Percentiles rank a stretch among this genome's conserved stretches.
These are phyloP conservation scores for Stenotaenia linearis DNA, from an alignment of 2,888 invertebrate species.

Conservation along the genomic window DNA sequence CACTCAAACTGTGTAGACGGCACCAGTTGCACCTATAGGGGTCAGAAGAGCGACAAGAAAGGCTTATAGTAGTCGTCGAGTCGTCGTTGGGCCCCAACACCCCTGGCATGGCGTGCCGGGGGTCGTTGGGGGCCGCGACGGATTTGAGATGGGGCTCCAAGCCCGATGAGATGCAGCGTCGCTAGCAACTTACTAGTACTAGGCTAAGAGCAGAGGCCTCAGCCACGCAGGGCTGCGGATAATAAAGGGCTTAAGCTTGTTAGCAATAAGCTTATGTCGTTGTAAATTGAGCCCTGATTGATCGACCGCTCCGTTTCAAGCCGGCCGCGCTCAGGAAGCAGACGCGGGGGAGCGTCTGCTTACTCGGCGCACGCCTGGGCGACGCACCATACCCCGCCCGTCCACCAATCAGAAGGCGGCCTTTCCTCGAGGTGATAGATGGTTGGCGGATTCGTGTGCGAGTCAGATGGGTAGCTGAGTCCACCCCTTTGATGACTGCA, in stretches of 20 bases:
- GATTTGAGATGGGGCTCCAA: conserved; percentile 22
- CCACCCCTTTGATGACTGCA: conserved; percentile 21
- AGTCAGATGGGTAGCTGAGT: background rate
- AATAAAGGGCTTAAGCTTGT: conserved; percentile 33
- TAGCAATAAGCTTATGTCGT: conserved; percentile 34
- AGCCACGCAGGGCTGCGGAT: conserved; percentile 30
- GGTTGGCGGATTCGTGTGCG: conserved; percentile 1
- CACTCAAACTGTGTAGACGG: conserved; percentile 4
- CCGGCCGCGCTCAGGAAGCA: conserved; percentile 19
- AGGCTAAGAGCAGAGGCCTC: conserved; percentile 27
- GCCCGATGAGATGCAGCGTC: conserved; percentile 24
- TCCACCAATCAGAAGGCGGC: background rate
- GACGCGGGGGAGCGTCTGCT: conserved; percentile 24
- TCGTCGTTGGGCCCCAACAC: conserved; percentile 28
- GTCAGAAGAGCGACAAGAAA: conserved; percentile 23
- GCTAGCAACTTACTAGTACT: conserved; percentile 2
- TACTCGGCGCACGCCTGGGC: conserved; percentile 1
- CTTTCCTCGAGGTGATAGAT: background rate
- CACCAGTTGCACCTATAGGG: conserved; percentile 19
- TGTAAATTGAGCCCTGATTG: conserved; percentile 33
- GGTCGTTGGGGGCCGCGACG: conserved; percentile 26
- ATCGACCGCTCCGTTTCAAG: conserved; percentile 31
- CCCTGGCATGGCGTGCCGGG: conserved; percentile 26
- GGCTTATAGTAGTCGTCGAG: conserved; percentile 24
- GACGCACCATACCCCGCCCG: conserved; percentile 18